A percentile compares a stretch with the other conserved stretches of the same genome.
Evolutionary conservation across 2,113 vertebrate genomes (phyloP).

Genomic region (Fukomys damarensis): DNA sequence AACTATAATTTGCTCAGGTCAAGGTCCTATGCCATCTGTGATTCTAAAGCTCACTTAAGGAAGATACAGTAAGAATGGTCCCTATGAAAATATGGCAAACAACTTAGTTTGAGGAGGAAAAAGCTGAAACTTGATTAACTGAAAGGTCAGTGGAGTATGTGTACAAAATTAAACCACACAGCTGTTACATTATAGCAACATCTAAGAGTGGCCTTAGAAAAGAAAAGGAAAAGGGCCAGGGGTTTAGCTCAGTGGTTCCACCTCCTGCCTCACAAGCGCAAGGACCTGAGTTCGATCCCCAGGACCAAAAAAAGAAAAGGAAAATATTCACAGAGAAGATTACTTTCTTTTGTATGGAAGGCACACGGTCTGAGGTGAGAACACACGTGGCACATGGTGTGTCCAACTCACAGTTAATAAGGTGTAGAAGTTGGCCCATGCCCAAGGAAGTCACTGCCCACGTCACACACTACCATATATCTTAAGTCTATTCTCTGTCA

Average conservation of each 20-base stretch:
- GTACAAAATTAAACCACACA: background rate
- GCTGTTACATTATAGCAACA: background rate
- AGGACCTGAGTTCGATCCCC: too few relatives aligned
- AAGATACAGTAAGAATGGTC: background rate
- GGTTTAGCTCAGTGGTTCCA: too few relatives aligned
- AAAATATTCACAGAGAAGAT: background rate
- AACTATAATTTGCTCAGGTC: background rate
- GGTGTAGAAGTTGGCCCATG: background rate
- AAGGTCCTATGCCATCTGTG: background rate
- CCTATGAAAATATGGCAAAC: background rate
- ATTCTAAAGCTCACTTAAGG: background rate
- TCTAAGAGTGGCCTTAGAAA: background rate
- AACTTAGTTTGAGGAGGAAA: background rate
- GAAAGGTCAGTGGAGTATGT: background rate
- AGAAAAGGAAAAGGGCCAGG: background rate
- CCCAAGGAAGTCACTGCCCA: background rate
- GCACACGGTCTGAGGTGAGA: background rate
- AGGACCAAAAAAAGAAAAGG: too few relatives aligned
- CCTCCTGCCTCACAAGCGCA: too few relatives aligned
- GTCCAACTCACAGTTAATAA: background rate
- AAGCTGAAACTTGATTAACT: background rate
- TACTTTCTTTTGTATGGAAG: background rate
- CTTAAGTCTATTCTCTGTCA: background rate
- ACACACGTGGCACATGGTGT: background rate
- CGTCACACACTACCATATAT: background rate